Evolutionary conservation across 1,140 invertebrate species (phyloP).

Genomic region (Phenacoccus solenopsis): DNA sequence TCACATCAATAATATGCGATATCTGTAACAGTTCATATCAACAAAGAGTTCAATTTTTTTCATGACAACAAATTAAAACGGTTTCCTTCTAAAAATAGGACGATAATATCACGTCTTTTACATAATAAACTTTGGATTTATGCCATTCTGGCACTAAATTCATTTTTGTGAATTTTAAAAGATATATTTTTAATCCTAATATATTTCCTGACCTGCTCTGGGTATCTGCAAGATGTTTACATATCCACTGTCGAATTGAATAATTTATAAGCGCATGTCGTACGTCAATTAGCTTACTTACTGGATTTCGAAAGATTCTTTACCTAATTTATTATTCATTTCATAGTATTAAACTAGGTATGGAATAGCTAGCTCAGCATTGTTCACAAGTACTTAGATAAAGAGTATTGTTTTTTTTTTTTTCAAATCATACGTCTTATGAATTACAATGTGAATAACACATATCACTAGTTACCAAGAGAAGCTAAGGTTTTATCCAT

Average conservation of each 20-base stretch:
- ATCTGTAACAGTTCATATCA: neutral
- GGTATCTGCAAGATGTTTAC: neutral
- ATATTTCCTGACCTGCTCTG: neutral
- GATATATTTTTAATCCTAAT: neutral
- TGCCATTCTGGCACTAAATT: conserved; percentile 12
- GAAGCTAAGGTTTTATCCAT: too few species aligned
- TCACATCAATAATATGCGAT: too few species aligned
- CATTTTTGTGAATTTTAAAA: neutral
- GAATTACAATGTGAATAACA: too few species aligned
- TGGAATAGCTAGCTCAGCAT: too few species aligned
- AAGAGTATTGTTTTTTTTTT: too few species aligned
- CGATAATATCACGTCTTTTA: neutral
- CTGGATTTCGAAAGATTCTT: neutral
- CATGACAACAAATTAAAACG: neutral
- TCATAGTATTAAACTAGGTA: too few species aligned
- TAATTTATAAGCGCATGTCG: neutral
- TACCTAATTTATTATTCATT: too few species aligned
- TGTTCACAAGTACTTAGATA: too few species aligned
- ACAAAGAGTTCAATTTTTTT: neutral
- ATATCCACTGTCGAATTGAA: neutral
- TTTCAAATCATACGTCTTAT: too few species aligned
- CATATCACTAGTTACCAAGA: too few species aligned
- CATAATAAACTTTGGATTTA: conserved; percentile 6
- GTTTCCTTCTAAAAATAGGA: conserved; percentile 5
- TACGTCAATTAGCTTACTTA: neutral